Evolutionary conservation across 2,888 invertebrate genomes (phyloP).

Genomic region (Cerceris rybyensis): DNA sequence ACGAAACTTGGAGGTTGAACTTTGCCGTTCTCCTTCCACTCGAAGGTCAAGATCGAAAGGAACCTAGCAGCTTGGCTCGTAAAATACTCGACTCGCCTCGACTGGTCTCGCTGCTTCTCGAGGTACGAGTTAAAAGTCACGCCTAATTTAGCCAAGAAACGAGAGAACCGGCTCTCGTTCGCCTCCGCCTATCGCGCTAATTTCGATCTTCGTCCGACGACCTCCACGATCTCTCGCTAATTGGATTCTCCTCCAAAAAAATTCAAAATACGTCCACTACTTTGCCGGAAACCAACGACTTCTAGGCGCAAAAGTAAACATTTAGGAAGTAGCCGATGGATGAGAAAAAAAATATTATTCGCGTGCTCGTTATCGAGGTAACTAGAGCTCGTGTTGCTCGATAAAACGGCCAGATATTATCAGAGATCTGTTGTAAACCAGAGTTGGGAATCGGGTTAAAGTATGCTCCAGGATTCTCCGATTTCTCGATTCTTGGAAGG

Average conservation of each 20-base stretch:
- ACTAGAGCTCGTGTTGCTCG: no score
- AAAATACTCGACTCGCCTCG: conserved; percentile 12
- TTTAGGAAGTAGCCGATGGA: no score
- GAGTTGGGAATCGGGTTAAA: no score
- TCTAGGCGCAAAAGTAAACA: no score
- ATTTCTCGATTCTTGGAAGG: not conserved
- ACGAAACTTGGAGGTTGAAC: no score
- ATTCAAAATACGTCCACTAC: no score
- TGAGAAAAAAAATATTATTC: no score
- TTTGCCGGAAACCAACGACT: no score
- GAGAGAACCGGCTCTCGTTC: not conserved
- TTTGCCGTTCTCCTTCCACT: not conserved
- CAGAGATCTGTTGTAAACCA: no score
- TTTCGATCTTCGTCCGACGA: conserved; percentile 25
- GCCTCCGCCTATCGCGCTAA: conserved; percentile 24
- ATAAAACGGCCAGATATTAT: no score
- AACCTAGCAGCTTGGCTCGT: not conserved
- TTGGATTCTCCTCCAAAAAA: conserved; percentile 64
- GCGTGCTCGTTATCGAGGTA: no score
- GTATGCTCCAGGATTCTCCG: no score
- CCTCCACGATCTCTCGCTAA: conserved; percentile 53
- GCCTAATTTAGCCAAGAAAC: conserved; percentile 3
- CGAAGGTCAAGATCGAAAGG: conserved; percentile 7
- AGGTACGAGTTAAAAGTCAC: conserved; percentile 1
- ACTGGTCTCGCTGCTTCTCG: conserved; percentile 22